Conservation (phyloP, 1,140 invertebrate species). For the Monomorium pharaonis region DNA sequence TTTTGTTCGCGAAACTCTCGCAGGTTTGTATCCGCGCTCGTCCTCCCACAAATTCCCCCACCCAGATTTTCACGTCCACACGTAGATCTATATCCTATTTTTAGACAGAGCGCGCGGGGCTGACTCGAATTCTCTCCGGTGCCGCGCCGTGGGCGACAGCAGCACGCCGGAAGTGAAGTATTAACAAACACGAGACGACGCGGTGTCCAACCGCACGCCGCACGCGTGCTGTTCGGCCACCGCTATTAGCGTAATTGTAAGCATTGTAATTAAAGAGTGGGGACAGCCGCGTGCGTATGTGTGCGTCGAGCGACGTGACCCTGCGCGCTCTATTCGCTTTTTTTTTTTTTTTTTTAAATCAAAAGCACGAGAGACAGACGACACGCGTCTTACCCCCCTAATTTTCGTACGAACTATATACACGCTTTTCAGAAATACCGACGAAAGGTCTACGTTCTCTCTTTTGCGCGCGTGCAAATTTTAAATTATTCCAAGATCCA, state of each 20-base stretch:
- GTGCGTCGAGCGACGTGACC: neutral
- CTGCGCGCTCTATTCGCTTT: too few species aligned
- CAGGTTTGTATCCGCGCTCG: neutral
- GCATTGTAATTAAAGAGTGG: neutral
- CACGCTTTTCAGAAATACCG: too few species aligned
- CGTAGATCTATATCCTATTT: conserved; percentile 47
- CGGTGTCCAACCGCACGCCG: conserved; percentile 1
- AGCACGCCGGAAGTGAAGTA: conserved; percentile 31
- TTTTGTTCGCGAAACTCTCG: conserved; percentile 4
- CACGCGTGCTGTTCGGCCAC: neutral
- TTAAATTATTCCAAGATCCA: too few species aligned
- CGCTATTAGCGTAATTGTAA: too few species aligned
- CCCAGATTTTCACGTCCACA: neutral
- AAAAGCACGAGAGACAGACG: too few species aligned
- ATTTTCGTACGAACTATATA: too few species aligned
- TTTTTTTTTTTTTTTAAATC: neutral
- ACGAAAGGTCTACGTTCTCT: too few species aligned
- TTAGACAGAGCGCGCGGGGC: conserved; percentile 34
- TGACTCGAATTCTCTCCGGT: neutral
- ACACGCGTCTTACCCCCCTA: too few species aligned
- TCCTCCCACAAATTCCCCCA: neutral
- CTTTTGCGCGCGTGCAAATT: too few species aligned
- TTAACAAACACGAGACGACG: conserved; percentile 23
- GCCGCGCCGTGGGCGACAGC: conserved; percentile 4
- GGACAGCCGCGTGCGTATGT: too few species aligned